Percentiles rank a stretch among this genome's conserved stretches.
phyloP scores from a whole-genome alignment of 2,113 vertebrate species.

The Mungos mungo region DNA sequence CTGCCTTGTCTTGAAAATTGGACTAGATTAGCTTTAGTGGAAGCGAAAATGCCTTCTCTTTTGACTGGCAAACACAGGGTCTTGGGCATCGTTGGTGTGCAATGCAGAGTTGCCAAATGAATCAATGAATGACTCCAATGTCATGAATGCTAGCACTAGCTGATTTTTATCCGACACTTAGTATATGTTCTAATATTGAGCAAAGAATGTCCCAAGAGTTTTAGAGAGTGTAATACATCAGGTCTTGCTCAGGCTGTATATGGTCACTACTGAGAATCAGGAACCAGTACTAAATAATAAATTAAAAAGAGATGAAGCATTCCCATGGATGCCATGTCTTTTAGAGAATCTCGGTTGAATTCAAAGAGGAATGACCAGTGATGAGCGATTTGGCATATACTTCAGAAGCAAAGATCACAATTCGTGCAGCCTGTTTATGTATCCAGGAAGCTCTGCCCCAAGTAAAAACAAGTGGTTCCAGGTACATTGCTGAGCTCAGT shows the following conservation, averaged over 20 bases:
- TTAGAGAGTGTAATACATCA: not conserved
- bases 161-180: not conserved
- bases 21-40: not conserved
- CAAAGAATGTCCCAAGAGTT: not conserved
- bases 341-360: not conserved
- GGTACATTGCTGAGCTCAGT: not conserved
- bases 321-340: rapidly evolving
- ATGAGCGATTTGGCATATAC: not conserved
- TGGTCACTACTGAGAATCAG: not conserved
- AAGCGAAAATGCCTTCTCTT: not conserved
- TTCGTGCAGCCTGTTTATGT: rapidly evolving
- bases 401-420: not conserved
- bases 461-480: too few relatives aligned
- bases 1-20: not conserved
- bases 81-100: too few relatives aligned
- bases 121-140: not conserved
- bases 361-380: not conserved
- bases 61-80: not conserved
- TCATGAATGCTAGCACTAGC: not conserved
- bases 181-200: not conserved
- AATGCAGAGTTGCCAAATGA: not conserved
- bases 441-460: rapidly evolving
- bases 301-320: not conserved
- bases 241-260: not conserved
- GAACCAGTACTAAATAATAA: not conserved